Base-by-base conservation (phyloP, 2,888 invertebrate genomes). In the Arge pagana region DNA sequence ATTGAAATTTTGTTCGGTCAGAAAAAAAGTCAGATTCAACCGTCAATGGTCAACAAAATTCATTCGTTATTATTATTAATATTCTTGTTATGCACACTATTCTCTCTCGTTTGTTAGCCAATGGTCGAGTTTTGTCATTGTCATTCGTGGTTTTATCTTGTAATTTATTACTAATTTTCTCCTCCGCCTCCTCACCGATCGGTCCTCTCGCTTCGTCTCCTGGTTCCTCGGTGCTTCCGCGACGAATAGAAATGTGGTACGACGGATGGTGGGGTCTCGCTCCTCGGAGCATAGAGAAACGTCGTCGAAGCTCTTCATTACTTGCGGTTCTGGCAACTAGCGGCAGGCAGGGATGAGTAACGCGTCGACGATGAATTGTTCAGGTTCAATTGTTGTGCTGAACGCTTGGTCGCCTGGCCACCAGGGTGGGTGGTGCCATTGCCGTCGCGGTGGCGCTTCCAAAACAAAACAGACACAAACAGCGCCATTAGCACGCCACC, bases 381-480 rank as follows among this genome's bases (percentile, higher is more conserved):
- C 41, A 37, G 31, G 57, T 61, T 71, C 64, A 69, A 59, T 68
- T 70, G 65, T 58, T 63, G 64, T 66, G 67, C 59, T 64, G 71
- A 63, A 66, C 67, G 71, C 62, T 70, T 70, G 63, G 63, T 63
- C 66, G 64, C 54, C 65, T 67, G 68, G 60, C 62, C 64, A 62
- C 59, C 66, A 62, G 64, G 56, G 56, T 65, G 59, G 66, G 60
- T 62, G 65, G 67, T 56, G 55, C 66, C 66, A 64, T 66, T 66
- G 59, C 62, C 64, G 66, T 68, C 68, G 61, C 71, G 68, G 66
- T 68, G 70, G 65, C 67, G 70, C 70, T 71, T 72, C 71, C 70
- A 70, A 72, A 71, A 71, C 65, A 71, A 68, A 68, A 67, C 63
- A 73, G 63, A 70, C 65, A 68, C 61, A 72, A 71, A 66, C 63